Evolutionary conservation across 2,797 vertebrate species (phyloP).

Genomic region (Vireo griseus): DNA sequence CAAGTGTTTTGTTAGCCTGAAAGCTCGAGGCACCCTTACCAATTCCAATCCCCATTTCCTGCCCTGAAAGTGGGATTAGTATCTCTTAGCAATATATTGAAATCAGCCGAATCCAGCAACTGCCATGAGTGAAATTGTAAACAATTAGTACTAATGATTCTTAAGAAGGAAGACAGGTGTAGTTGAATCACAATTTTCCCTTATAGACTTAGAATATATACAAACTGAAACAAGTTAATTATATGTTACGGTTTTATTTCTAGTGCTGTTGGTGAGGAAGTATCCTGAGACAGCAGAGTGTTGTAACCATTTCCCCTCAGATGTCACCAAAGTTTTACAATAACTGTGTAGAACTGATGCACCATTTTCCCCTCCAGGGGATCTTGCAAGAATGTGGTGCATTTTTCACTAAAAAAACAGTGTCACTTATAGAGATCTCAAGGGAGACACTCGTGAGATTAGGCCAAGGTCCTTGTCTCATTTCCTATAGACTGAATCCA

Average conservation of each 20-base stretch:
- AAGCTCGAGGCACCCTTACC: background rate
- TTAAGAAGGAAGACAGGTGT: slow-evolving; percentile 56
- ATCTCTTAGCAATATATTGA: slow-evolving; percentile 23
- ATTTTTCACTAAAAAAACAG: background rate
- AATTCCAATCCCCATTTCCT: background rate
- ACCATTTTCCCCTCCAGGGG: background rate
- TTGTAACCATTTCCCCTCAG: background rate
- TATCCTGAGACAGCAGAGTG: background rate
- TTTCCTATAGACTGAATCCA: background rate
- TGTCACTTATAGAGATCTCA: background rate
- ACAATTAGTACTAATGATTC: slow-evolving; percentile 69
- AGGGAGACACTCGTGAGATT: background rate
- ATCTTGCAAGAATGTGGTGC: background rate
- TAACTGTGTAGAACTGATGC: background rate
- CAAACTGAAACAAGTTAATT: background rate
- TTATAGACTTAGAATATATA: background rate
- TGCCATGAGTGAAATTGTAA: slow-evolving; percentile 65
- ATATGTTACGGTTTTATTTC: background rate
- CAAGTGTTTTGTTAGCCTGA: background rate
- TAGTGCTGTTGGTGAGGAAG: background rate
- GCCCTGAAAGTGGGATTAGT: background rate
- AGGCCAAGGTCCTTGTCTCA: background rate
- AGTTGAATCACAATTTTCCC: slow-evolving; percentile 14
- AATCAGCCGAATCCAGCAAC: slow-evolving; percentile 56
- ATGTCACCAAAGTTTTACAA: background rate